Percentiles rank a stretch among this genome's conserved stretches.
Conservation (phyloP, 2,888 invertebrate species). For the Glaucopsyche alexis region DNA sequence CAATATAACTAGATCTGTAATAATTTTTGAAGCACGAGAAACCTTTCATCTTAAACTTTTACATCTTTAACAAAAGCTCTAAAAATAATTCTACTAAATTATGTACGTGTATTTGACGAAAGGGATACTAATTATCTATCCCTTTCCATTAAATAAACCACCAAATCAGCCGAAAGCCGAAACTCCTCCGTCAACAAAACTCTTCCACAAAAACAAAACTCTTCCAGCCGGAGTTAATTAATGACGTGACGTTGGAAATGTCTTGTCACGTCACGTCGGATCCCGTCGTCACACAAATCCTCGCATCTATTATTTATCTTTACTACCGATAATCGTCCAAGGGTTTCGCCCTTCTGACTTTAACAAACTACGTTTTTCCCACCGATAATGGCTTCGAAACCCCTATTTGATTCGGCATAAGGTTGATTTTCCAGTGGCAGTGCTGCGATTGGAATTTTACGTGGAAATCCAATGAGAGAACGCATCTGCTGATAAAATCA, state of each 20-base stretch:
- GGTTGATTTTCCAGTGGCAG: neutral
- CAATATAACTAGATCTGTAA: too few species aligned
- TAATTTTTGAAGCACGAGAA: too few species aligned
- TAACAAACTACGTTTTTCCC: too few species aligned
- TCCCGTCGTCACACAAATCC: constrained; percentile 34
- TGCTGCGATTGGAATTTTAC: constrained; percentile 2
- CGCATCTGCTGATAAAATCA: constrained; percentile 55
- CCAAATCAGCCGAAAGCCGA: neutral
- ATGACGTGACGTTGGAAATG: constrained; percentile 14
- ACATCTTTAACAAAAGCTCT: too few species aligned
- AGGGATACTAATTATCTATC: neutral
- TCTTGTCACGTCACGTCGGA: constrained; percentile 26
- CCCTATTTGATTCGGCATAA: neutral
- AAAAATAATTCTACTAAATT: too few species aligned
- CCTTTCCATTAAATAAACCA: constrained; percentile 7
- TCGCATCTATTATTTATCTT: constrained; percentile 65
- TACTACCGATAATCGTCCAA: constrained; percentile 58
- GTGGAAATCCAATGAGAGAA: constrained; percentile 38
- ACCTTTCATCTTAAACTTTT: too few species aligned
- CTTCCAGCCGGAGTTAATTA: constrained; percentile 21
- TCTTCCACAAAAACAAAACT: neutral
- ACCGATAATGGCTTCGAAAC: too few species aligned
- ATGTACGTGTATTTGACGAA: neutral
- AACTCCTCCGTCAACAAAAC: neutral
- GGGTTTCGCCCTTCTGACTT: constrained; percentile 47